A percentile compares a stretch with the other conserved stretches of the same genome.
Conservation (phyloP, 2,113 vertebrate species). For the Peromyscus leucopus region DNA sequence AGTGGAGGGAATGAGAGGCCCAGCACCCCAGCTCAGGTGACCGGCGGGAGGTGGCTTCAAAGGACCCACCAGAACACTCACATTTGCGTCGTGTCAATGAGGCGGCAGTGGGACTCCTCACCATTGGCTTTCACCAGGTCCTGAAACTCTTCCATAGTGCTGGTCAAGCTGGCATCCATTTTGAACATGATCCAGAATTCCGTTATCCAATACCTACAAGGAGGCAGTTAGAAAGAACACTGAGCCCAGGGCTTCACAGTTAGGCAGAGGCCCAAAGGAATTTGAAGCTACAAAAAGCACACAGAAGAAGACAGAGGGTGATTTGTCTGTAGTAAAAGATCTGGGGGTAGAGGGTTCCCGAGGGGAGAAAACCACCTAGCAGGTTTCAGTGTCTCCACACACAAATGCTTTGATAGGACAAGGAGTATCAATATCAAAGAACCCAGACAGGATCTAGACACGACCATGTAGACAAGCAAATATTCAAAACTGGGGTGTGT, state of each 20-base stretch:
- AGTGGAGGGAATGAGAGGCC: neutral
- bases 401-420: neutral
- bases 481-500: neutral
- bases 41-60: neutral
- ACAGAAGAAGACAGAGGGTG: neutral
- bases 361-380: neutral
- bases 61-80: constrained; percentile 86
- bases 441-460: too few relatives aligned
- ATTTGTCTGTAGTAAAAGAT: neutral
- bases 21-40: neutral
- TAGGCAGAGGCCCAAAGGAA: neutral
- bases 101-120: constrained; percentile 93
- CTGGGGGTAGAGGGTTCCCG: too few relatives aligned
- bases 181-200: constrained; percentile 99
- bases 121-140: constrained; percentile 93
- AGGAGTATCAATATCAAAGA: neutral
- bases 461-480: neutral
- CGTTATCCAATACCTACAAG: constrained; percentile 95
- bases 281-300: neutral
- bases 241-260: neutral
- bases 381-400: neutral
- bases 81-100: constrained; percentile 97
- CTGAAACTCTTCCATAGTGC: constrained; percentile 94
- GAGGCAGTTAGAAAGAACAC: neutral
- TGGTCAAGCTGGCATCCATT: constrained; percentile 91